Base-by-base conservation (phyloP, 1,140 invertebrate genomes). In the Zophobas atratus region DNA sequence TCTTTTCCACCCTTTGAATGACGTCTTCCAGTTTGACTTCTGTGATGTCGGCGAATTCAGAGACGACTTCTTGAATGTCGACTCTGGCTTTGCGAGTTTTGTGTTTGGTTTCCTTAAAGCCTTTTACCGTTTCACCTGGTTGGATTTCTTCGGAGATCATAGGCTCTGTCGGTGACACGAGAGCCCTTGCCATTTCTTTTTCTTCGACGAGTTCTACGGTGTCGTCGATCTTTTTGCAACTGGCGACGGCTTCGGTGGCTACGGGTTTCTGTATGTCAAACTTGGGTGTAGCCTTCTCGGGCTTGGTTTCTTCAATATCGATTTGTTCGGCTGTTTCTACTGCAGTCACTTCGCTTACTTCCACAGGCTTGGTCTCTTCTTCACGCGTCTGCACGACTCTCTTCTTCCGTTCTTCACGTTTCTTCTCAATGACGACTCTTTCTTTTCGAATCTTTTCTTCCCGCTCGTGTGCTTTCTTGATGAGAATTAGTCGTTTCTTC, bases 181-280 rank as follows among this genome's bases (percentile, higher is more conserved):
- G 81, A 2, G 86, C 85, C 76, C 89, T 85, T 3, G 89, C 89
- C 81, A 86, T 89, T 80, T 91, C 88, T 41, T 88, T 77, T 55
- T 82, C 78, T 43, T 88, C 88, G 48, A 84, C 77, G 4, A 82
- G 78, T 76, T 87, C 85, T 56, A 85, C 85, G 70, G 89, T 88
- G 48, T 91, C 89, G 78, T 90, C 89, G 41, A 92, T 89, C 76
- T 91, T 91, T 81, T 92, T 93, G 73, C 90, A 85, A 5, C 90
- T 89, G 72, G 91, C 90, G 55, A 89, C 88, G 76, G 91, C 91
- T 77, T 90, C 89, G 8, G 90, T 92, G 79, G 87, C 86, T 1
- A 93, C 84, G 70, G 90, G 85, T 79, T 92, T 90, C 80, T 90
- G 89, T 48, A 91, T 86, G 6, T 88, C 88, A 5, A 92, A 75